Evolutionary conservation across 2,113 vertebrate genomes (phyloP), one percentile per base, ranked within the genome.

Genomic region (Corapipo altera): DNA sequence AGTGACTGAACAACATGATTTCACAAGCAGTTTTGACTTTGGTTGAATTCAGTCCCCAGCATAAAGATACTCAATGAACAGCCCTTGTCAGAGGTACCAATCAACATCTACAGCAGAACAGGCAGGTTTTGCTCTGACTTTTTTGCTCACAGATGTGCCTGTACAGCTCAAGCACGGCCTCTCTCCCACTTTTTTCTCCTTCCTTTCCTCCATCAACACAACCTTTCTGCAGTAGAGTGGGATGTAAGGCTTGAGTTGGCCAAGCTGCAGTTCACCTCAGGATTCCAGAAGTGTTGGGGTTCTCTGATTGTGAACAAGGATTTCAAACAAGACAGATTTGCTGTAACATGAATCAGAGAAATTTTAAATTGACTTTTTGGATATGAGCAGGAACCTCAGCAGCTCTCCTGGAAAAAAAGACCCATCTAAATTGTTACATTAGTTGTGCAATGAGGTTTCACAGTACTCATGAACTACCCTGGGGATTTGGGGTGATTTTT

Each of bases 261-360:
- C 80, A 39, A 73, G 24, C 49, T 70, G 24, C 37, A 39, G 24
- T 16, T 81, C 61, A 28, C 22, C 62, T 10, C 66, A 44, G 59
- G 23, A 27, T 37, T 23, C 49, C 21, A 21, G n/a, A 11, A 51
- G 26, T 1, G 6, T 32, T 32, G 37, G 33, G 41, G 2, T 30
- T 51, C 78, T 62, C 48, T 41, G 16, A 7, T 5, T 33, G 37
- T 32, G 52, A 70, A 5, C 21, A 26, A 39, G 24, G 55, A 35
- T 66, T 51, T 54, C 33, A 72, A 70, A 76, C 3, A 17, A 58
- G 26, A 39, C 7, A 4, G 4, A 33, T 55, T 15, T 64, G 21
- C 27, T 69, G 14, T 9, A 52, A 73, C 1, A 1, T 0, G 5
- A 46, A 46, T 41, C n/a, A 79, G 51, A 30, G 6, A 4, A 0